These are phyloP conservation scores for Montipora capricornis DNA, from an alignment of 64 coral and sea anemone species.

Conservation along the genomic window DNA sequence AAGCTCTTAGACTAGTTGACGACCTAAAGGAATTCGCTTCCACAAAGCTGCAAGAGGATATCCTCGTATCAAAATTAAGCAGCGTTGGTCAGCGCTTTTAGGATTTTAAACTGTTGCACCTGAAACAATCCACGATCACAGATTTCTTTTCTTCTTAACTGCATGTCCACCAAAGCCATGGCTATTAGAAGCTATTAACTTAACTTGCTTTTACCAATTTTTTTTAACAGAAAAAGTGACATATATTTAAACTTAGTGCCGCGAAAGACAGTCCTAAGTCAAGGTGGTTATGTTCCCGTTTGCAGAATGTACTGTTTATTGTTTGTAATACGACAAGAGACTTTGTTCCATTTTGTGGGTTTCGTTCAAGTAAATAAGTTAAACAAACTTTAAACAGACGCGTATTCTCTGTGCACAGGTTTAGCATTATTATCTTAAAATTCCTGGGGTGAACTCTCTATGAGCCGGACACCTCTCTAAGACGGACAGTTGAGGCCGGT, in stretches of 20 bases:
- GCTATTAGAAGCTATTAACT: not conserved
- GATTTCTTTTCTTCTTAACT: not conserved
- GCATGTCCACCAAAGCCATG: not conserved
- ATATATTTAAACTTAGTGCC: not conserved
- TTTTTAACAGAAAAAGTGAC: not conserved
- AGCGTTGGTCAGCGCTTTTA: conserved; percentile 28
- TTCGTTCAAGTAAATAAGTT: too few relatives aligned
- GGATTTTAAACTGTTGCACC: conserved; percentile 41
- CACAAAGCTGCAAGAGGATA: conserved; percentile 14
- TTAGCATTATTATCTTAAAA: too few relatives aligned
- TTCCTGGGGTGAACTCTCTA: too few relatives aligned
- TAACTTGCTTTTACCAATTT: not conserved
- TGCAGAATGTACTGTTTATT: too few relatives aligned
- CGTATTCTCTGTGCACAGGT: too few relatives aligned
- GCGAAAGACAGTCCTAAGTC: not conserved
- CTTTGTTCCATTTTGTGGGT: too few relatives aligned
- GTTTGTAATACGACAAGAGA: too few relatives aligned
- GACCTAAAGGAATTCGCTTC: conserved; percentile 22
- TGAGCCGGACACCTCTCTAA: too few relatives aligned
- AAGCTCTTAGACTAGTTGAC: not conserved
- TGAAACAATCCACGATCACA: conserved; percentile 37
- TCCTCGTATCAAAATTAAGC: conserved; percentile 15
- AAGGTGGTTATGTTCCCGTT: not conserved
- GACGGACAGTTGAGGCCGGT: too few relatives aligned
- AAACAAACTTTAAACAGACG: too few relatives aligned